Conservation (phyloP, 2,888 invertebrate genomes). For the Drosophila tanythrix region DNA sequence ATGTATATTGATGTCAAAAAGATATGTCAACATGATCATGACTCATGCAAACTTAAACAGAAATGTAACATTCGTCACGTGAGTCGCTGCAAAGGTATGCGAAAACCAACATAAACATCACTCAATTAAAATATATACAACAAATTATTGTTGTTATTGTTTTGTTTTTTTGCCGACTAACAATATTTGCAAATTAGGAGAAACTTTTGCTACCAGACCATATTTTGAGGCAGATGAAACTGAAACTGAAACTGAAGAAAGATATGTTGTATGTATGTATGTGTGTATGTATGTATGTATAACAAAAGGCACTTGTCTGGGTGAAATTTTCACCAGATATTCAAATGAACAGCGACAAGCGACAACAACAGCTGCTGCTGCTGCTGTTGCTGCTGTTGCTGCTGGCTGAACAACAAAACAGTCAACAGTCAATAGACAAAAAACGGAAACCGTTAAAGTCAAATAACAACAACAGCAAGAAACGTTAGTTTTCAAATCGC, state of each 20-base stretch:
- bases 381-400: conserved; percentile 13
- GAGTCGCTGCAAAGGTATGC: conserved; percentile 66
- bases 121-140: conserved; percentile 32
- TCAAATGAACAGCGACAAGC: conserved; percentile 67
- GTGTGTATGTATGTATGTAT: conserved; percentile 26
- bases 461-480: conserved; percentile 57
- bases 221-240: conserved; percentile 65
- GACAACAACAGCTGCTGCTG: conserved; percentile 33
- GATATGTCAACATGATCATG: conserved; percentile 31
- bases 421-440: conserved; percentile 66
- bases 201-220: conserved; percentile 62
- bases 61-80: conserved; percentile 70
- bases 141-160: conserved; percentile 13
- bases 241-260: conserved; percentile 48
- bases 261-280: conserved; percentile 36
- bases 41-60: conserved; percentile 62
- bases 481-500: conserved; percentile 66
- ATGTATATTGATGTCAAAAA: background rate
- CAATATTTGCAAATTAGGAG: conserved; percentile 80
- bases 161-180: conserved; percentile 7
- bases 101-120: conserved; percentile 26
- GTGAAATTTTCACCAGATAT: conserved; percentile 81
- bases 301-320: conserved; percentile 78
- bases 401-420: conserved; percentile 67
- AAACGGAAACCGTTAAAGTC: conserved; percentile 79